A percentile compares a stretch with the other conserved stretches of the same genome.
Conservation (phyloP, 2,888 invertebrate species). For the Empis stercorea region DNA sequence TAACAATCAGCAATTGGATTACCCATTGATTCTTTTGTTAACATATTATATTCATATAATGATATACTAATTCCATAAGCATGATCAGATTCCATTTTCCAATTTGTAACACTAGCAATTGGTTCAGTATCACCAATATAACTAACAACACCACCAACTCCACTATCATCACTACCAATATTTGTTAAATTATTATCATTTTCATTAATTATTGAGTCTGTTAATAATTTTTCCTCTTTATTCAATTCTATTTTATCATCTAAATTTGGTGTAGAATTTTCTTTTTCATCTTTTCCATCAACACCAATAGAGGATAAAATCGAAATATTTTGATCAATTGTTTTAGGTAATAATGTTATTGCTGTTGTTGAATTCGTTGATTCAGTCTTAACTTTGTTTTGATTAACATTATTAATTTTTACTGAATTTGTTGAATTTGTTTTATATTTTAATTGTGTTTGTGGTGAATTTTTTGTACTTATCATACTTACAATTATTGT, state of each 20-base stretch:
- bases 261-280: background rate
- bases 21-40: slow-evolving; percentile 55
- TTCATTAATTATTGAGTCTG: background rate
- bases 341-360: background rate
- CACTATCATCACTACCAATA: background rate
- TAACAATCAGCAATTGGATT: slow-evolving; percentile 83
- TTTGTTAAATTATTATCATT: no score
- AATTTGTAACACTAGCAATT: slow-evolving; percentile 34
- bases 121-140: slow-evolving; percentile 12
- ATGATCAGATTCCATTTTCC: slow-evolving; percentile 35
- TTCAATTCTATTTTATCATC: background rate
- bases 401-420: slow-evolving; percentile 3
- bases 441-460: background rate
- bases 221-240: background rate
- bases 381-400: slow-evolving; percentile 24
- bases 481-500: slow-evolving; percentile 33
- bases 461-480: slow-evolving; percentile 14
- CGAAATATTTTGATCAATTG: background rate
- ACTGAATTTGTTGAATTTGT: slow-evolving; percentile 2
- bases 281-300: background rate
- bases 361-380: slow-evolving; percentile 2
- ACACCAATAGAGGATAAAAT: no score
- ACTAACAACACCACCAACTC: background rate
- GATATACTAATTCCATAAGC: slow-evolving; percentile 45
- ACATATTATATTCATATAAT: slow-evolving; percentile 70